These are phyloP conservation scores for Ophion ventricosus DNA, from an alignment of 2,888 invertebrate genomes.

Conservation along the genomic window DNA sequence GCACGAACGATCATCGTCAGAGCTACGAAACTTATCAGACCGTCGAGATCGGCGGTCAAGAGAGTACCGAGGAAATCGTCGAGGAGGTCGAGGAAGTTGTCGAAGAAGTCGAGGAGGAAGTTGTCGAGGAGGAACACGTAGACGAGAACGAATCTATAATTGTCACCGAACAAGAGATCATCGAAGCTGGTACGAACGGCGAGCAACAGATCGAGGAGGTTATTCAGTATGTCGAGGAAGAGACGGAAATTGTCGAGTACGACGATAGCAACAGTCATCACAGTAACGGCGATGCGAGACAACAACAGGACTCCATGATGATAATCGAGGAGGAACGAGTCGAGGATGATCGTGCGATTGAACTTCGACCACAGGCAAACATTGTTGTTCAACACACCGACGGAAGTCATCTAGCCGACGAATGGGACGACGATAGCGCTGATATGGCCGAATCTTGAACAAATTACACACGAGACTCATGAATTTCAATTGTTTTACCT, in stretches of 20 bases:
- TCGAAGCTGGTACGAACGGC: slow-evolving; percentile 69
- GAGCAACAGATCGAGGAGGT: slow-evolving; percentile 77
- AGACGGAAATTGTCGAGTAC: slow-evolving; percentile 82
- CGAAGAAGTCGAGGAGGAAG: slow-evolving; percentile 79
- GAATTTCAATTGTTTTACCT: not conserved
- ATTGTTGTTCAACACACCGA: slow-evolving; percentile 60
- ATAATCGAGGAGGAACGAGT: slow-evolving; percentile 79
- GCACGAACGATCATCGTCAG: slow-evolving; percentile 69
- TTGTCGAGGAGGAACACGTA: slow-evolving; percentile 78
- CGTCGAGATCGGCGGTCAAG: slow-evolving; percentile 54
- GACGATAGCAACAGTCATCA: slow-evolving; percentile 73
- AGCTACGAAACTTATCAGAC: slow-evolving; percentile 69
- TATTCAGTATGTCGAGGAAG: slow-evolving; percentile 82
- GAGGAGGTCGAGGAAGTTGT: slow-evolving; percentile 77
- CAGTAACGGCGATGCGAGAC: slow-evolving; percentile 77
- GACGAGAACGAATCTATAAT: slow-evolving; percentile 72
- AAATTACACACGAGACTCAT: slow-evolving; percentile 1
- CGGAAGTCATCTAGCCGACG: slow-evolving; percentile 71
- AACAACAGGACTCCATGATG: slow-evolving; percentile 78
- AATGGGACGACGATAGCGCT: slow-evolving; percentile 78
- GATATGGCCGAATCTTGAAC: slow-evolving; percentile 69
- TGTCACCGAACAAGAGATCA: slow-evolving; percentile 69
- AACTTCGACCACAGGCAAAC: slow-evolving; percentile 48
- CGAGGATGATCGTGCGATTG: slow-evolving; percentile 69
- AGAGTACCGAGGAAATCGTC: slow-evolving; percentile 64